These are phyloP conservation scores for Indicator indicator DNA, from an alignment of 2,113 vertebrate genomes.

Conservation along the genomic window DNA sequence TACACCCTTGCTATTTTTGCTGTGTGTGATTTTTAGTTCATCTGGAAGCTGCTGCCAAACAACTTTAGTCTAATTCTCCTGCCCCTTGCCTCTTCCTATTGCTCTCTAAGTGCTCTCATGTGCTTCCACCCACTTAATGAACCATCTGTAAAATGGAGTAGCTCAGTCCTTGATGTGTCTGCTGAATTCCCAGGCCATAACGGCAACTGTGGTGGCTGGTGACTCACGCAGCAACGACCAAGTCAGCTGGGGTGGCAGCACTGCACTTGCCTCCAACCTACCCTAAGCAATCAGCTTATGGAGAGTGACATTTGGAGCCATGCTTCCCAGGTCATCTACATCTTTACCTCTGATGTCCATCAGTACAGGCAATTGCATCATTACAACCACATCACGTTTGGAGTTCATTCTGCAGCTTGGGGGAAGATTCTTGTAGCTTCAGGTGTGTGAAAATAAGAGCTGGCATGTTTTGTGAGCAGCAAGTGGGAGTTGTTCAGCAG, in stretches of 20 bases:
- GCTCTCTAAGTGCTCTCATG: slow-evolving; percentile 63
- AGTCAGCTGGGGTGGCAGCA: not conserved
- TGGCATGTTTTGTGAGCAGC: not conserved
- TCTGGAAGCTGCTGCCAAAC: slow-evolving; percentile 60
- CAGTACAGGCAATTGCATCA: not conserved
- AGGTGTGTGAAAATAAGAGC: slow-evolving; percentile 28
- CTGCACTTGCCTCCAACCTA: fast-evolving
- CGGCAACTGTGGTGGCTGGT: not conserved
- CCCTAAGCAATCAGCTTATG: not conserved
- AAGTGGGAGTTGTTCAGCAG: slow-evolving; percentile 5
- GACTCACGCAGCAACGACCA: not conserved
- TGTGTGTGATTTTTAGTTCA: slow-evolving; percentile 66
- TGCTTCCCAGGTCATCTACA: not conserved
- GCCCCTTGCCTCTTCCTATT: slow-evolving; percentile 62
- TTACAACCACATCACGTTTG: slow-evolving; percentile 6
- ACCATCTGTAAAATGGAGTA: slow-evolving; percentile 57
- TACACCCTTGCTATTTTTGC: slow-evolving; percentile 63
- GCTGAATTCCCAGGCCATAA: not conserved
- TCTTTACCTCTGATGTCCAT: not conserved
- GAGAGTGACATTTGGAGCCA: not conserved
- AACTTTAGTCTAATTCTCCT: slow-evolving; percentile 63
- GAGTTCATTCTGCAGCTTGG: not conserved
- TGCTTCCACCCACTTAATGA: slow-evolving; percentile 64
- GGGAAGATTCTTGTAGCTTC: slow-evolving; percentile 38
- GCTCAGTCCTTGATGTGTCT: slow-evolving; percentile 18